A percentile compares a stretch with the other conserved stretches of the same genome.
These are phyloP conservation scores for Sardinella longiceps DNA, from an alignment of 2,797 vertebrate species.

Conservation along the genomic window DNA sequence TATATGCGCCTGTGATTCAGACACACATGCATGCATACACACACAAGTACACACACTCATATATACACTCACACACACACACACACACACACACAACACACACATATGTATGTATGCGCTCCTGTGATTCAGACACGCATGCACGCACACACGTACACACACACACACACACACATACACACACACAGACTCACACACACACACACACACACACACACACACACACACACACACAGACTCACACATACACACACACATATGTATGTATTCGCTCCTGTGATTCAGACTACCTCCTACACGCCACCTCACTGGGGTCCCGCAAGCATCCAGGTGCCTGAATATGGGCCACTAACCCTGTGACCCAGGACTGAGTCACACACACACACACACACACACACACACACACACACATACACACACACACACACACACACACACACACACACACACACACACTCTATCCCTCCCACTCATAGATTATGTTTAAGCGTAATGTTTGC, in stretches of 20 bases:
- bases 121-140: too few relatives aligned
- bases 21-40: too few relatives aligned
- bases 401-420: slow-evolving; percentile 9
- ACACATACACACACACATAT: neutral
- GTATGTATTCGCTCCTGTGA: too few relatives aligned
- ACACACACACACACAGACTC: neutral
- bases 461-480: neutral
- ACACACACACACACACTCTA: neutral
- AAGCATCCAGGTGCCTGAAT: neutral
- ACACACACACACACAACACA: too few relatives aligned
- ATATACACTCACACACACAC: too few relatives aligned
- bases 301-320: neutral
- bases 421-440: slow-evolving; percentile 1
- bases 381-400: slow-evolving; percentile 5
- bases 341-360: neutral
- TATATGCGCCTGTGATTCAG: neutral
- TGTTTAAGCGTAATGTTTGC: too few relatives aligned
- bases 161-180: slow-evolving; percentile 26
- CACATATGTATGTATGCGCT: too few relatives aligned
- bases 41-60: too few relatives aligned
- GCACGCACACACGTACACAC: too few relatives aligned
- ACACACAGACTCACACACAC: slow-evolving; percentile 20
- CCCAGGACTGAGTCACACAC: neutral
- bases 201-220: slow-evolving; percentile 25
- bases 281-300: neutral